Evolutionary conservation across 2,113 vertebrate species (phyloP), one percentile per base, ranked within the genome.

Genomic region (Sakesphorus luctuosus): DNA sequence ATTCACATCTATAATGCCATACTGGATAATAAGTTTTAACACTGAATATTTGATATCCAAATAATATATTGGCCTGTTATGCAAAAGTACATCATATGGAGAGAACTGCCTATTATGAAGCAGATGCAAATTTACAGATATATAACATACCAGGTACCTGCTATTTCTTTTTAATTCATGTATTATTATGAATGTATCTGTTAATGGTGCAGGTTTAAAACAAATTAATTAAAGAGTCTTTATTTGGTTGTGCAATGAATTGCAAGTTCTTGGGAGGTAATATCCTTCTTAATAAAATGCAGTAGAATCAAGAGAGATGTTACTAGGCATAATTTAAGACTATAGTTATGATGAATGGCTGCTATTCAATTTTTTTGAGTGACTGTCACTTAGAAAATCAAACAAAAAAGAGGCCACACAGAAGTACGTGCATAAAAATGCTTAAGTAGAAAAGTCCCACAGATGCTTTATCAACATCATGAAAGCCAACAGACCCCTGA

Each of bases 141-240:
- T 26, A 24, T 63, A 35, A 38, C 4, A 12, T 55, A 78, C 7
- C 10, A 16, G 10, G 17, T 71, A n/a, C 40, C 38, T n/a, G 6
- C 6, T 56, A 11, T 10, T 33, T 91, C 68, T 79, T 68, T 2
- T 11, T 59, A 61, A 85, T 1, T 0, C 10, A 29, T 1, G 0
- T 49, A 17, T 35, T 36, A 35, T 85, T 71, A 65, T 77, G 21
- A 9, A 58, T 35, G n/a, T 35, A 35, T 55, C 52, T 84, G 11
- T 25, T 63, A 74, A 47, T 9, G 7, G 19, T 33, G 5, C 35
- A 40, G 72, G 7, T 67, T 33, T 52, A 25, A 33, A 58, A 62
- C 71, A 67, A 66, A 7, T 33, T 2, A 46, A 77, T 58, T 82
- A 10, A 73, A 50, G 13, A 8, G 9, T 61, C 31, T 16, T 50